Evolutionary conservation across 2,888 invertebrate genomes (phyloP), one percentile per base, ranked within the genome.

Genomic region (Eremobia ochroleuca): DNA sequence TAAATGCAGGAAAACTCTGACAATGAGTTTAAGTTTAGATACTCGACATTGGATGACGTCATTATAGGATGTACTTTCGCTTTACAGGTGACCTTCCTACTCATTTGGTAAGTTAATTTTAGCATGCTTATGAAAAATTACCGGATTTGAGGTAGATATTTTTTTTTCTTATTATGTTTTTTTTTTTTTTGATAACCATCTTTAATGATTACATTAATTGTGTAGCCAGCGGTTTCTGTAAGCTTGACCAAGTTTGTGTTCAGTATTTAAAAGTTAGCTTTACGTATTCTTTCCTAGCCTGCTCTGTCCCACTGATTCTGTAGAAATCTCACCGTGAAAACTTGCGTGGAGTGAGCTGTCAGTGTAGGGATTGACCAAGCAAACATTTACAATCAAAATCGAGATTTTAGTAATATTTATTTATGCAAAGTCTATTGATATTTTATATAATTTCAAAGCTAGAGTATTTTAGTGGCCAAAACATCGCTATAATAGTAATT

Each of bases 51-150:
- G 88, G 46, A 15, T 88, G 72, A 85, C 89, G 88, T 85, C 78
- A 87, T 15, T 28, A 49, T 81, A 88, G 88, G 89, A 89, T 89
- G 83, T 88, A 88, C 88, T 88, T 88, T 88, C 86, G 78, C 77
- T 88, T 89, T 78, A 77, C 79, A 81, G 61, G 13, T 79, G 88
- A 86, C 89, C 88, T 88, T 82, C 73, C 28, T 46, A 31, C 37
- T 68, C 25, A 85, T 76, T 76, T 68, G 55, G 43, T 67, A 40
- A 64, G 43, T 83, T 69, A 25, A 59, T 76, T 46, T 28, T 49
- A 62, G 25, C 55, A 62, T 61, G 15, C 6, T 59, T 66, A 34
- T n/a, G 59, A 65, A 59, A 73, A 82, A 64, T 49, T 58, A 72
- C 43, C 52, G 31, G 52, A 82, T 81, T 62, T 46, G 6, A 28